phyloP scores from a whole-genome alignment of 1,140 invertebrate species.

The Atta texana region DNA sequence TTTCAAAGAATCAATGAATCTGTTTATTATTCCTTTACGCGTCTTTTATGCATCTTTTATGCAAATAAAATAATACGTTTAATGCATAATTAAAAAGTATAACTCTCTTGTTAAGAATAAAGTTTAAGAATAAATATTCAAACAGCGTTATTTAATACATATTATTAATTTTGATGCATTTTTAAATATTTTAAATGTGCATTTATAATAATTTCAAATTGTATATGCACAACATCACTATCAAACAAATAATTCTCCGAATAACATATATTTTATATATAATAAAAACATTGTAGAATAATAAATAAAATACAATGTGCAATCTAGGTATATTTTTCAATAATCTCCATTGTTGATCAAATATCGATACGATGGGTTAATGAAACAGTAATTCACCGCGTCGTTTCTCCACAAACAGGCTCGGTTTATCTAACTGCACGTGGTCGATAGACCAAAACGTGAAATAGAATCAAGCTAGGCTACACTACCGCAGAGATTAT shows the following conservation, averaged over 20 bases:
- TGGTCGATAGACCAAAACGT: conserved; percentile 67
- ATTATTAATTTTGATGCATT: not conserved
- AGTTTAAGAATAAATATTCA: not conserved
- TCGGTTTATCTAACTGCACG: conserved; percentile 64
- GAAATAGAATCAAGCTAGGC: conserved; percentile 72
- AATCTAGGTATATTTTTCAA: conserved; percentile 28
- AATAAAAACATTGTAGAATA: not conserved
- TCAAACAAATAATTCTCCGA: not conserved
- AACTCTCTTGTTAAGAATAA: not conserved
- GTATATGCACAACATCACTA: not conserved
- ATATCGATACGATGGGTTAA: conserved; percentile 53
- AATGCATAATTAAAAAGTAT: not conserved
- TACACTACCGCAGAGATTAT: conserved; percentile 65
- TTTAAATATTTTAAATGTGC: not conserved
- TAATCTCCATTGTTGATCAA: conserved; percentile 47
- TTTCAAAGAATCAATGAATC: not conserved
- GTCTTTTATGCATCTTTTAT: not conserved
- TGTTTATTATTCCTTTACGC: not conserved
- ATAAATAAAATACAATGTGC: not conserved
- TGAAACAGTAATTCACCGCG: conserved; percentile 72
- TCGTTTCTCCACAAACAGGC: conserved; percentile 64
- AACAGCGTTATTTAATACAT: not conserved
- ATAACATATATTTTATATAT: not conserved
- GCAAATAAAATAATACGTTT: conserved; percentile 7
- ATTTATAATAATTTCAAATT: not conserved